Percentiles rank a stretch among this genome's conserved stretches.
phyloP scores from a whole-genome alignment of 2,888 invertebrate species.

The Zaprionus obscuricornis region DNA sequence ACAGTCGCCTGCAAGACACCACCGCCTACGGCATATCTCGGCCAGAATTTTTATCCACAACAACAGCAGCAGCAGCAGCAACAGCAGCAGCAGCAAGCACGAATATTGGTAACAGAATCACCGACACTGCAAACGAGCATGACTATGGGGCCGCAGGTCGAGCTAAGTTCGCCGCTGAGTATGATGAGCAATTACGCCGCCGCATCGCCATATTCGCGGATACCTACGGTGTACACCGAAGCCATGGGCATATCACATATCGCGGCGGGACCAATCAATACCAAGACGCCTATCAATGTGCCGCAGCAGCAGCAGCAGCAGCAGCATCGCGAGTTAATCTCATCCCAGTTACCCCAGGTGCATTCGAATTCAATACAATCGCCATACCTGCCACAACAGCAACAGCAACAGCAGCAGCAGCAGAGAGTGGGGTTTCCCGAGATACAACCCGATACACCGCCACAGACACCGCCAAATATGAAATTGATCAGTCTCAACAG shows the following conservation, averaged over 20 bases:
- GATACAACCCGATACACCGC: conserved; percentile 93
- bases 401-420: conserved; percentile 60
- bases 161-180: conserved; percentile 83
- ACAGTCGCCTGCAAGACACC: conserved; percentile 93
- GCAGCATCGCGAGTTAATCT: conserved; percentile 66
- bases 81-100: conserved; percentile 53
- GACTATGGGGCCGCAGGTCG: conserved; percentile 75
- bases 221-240: conserved; percentile 80
- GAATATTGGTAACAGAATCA: conserved; percentile 63
- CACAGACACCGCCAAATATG: conserved; percentile 96
- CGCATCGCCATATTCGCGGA: conserved; percentile 85
- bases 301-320: too few species aligned
- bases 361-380: conserved; percentile 45
- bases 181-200: conserved; percentile 84
- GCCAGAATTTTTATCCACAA: conserved; percentile 81
- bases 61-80: conserved; percentile 44
- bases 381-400: conserved; percentile 57
- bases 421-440: conserved; percentile 90
- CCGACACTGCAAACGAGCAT: conserved; percentile 50
- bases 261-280: conserved; percentile 17
- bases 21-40: conserved; percentile 78
- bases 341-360: conserved; percentile 39
- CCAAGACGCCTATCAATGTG: conserved; percentile 77
- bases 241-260: conserved; percentile 74
- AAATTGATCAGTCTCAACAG: conserved; percentile 85